These are phyloP conservation scores for Chelidonichthys spinosus DNA, from an alignment of 2,797 vertebrate species.

Conservation along the genomic window DNA sequence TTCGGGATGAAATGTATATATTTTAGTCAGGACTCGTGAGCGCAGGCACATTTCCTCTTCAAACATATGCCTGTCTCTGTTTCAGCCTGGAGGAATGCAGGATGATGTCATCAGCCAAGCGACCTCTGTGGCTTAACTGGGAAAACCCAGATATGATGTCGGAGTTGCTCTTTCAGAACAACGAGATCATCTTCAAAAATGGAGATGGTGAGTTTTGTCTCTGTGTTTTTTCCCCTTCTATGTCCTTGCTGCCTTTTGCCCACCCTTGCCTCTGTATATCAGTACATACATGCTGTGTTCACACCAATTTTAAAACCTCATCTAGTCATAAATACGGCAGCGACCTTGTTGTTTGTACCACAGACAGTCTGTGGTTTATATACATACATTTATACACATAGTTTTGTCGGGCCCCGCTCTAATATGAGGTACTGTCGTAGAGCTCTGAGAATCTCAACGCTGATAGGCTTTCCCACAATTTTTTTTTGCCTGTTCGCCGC, in stretches of 20 bases:
- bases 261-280: not conserved
- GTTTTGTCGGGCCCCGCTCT: no score
- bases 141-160: constrained; percentile 99
- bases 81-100: constrained; percentile 96
- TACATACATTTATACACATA: no score
- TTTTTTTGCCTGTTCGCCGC: no score
- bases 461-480: no score
- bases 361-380: no score
- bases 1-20: not conserved
- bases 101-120: constrained; percentile 99
- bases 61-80: constrained; percentile 13
- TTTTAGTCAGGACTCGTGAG: not conserved
- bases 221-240: not conserved
- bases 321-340: no score
- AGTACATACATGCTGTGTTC: not conserved
- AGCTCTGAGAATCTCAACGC: no score
- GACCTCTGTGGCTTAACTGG: constrained; percentile 98
- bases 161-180: constrained; percentile 98
- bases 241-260: not conserved
- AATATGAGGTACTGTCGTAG: no score
- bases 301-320: no score
- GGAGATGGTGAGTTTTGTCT: constrained; percentile 91
- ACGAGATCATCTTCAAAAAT: constrained; percentile 99
- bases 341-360: no score
- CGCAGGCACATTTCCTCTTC: not conserved